Evolutionary conservation across 2,113 vertebrate species (phyloP).

Genomic region (Rhea pennata): DNA sequence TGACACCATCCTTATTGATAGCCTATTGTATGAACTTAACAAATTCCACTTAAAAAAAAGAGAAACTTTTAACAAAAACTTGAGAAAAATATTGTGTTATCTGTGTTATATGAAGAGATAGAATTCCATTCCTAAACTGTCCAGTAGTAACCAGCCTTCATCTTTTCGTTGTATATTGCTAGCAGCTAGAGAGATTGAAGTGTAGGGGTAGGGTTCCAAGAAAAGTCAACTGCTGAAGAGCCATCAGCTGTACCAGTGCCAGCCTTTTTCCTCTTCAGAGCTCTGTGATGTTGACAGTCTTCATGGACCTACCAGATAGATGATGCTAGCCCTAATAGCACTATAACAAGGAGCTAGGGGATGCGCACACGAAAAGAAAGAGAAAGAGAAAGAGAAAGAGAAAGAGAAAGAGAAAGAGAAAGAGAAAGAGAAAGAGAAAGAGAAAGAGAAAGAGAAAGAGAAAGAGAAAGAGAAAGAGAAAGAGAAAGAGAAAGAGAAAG

Average conservation of each 20-base stretch:
- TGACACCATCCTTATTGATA: neutral
- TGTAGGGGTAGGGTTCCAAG: fast-evolving
- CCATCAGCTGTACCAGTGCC: neutral
- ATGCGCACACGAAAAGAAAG: no score
- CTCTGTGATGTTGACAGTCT: neutral
- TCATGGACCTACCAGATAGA: neutral
- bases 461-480: no score
- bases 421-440: no score
- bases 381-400: no score
- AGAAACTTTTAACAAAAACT: neutral
- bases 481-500: no score
- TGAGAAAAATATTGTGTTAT: neutral
- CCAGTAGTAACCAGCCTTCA: neutral
- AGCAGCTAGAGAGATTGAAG: neutral
- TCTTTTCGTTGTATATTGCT: neutral
- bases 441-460: no score
- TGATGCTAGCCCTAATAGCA: neutral
- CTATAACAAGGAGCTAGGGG: neutral
- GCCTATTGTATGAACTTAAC: neutral
- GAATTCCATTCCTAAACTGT: neutral
- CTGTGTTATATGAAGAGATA: neutral
- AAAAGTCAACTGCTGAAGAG: neutral
- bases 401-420: no score
- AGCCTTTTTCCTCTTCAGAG: neutral
- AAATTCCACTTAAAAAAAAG: neutral